These are phyloP conservation scores for Pristionchus japonicus DNA, from an alignment of 2,888 invertebrate species.

Conservation along the genomic window DNA sequence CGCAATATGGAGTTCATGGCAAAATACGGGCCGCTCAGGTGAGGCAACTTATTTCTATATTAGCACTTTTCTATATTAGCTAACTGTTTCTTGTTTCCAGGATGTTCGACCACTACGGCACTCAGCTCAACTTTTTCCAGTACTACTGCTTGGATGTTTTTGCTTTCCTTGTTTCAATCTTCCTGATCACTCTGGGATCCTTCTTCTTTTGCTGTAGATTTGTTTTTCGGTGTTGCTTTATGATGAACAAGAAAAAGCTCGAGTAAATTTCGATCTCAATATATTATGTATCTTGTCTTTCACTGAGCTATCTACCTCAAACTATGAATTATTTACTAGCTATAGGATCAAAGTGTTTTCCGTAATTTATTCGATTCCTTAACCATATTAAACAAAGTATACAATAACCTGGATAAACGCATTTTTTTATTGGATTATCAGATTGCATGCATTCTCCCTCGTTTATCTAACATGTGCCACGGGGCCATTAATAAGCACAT, in stretches of 20 bases:
- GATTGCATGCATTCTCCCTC: no score
- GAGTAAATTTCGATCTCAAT: background rate
- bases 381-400: no score
- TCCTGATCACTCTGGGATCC: background rate
- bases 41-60: no score
- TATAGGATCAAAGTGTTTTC: background rate
- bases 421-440: no score
- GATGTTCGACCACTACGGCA: conserved; percentile 40
- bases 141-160: conserved; percentile 23
- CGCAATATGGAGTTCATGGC: conserved; percentile 33
- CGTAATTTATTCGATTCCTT: no score
- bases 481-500: no score
- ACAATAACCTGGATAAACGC: no score
- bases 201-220: background rate
- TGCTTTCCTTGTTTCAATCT: background rate
- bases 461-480: no score
- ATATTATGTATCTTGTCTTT: background rate
- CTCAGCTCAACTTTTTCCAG: conserved; percentile 36
- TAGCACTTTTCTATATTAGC: no score
- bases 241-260: background rate
- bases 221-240: background rate
- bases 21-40: background rate
- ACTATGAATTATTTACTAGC: background rate
- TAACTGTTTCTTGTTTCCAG: background rate
- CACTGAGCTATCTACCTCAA: background rate